Percentiles rank a stretch among this genome's conserved stretches.
phyloP scores from a whole-genome alignment of 2,797 vertebrate species.

The Caiman crocodilus region DNA sequence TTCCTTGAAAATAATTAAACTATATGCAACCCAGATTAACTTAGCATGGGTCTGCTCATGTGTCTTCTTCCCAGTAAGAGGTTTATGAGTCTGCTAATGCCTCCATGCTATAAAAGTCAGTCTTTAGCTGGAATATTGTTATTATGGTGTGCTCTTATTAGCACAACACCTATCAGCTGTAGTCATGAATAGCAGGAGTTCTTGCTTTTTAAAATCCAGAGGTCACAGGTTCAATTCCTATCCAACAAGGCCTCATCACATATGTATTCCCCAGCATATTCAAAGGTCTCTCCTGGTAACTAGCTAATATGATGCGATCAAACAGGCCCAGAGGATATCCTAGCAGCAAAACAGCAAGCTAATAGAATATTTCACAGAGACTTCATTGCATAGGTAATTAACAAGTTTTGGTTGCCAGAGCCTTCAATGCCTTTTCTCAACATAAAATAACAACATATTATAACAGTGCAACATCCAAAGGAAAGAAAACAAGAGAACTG shows the following conservation, averaged over 20 bases:
- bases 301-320: neutral
- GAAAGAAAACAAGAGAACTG: neutral
- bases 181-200: neutral
- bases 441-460: neutral
- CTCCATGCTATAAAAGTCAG: neutral
- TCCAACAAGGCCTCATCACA: neutral
- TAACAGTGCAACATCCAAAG: neutral
- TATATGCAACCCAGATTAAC: too few species aligned
- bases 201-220: neutral
- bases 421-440: neutral
- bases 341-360: neutral
- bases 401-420: neutral
- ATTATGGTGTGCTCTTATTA: rapidly evolving
- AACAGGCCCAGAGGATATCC: neutral
- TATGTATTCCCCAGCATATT: neutral
- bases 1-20: too few species aligned
- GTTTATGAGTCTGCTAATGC: neutral
- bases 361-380: neutral
- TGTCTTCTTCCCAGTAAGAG: neutral
- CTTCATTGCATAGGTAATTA: neutral
- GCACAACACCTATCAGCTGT: neutral
- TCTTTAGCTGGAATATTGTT: neutral
- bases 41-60: neutral
- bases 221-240: neutral
- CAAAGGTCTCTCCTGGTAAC: neutral